A percentile compares a stretch with the other conserved stretches of the same genome.
phyloP scores from a whole-genome alignment of 2,797 vertebrate genomes.

The Amniataba percoides region DNA sequence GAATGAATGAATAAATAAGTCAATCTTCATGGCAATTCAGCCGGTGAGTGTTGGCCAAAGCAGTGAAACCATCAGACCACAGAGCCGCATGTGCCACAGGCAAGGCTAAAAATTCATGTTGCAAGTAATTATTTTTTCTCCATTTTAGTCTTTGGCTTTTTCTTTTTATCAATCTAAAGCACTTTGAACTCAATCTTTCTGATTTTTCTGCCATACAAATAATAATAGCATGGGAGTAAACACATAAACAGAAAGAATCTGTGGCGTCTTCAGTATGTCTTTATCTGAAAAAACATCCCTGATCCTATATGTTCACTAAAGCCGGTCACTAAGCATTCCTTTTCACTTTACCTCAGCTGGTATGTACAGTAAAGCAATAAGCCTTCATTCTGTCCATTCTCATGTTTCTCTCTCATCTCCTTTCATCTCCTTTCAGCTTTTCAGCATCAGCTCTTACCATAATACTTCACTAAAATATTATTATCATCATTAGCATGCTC shows the following conservation, averaged over 20 bases:
- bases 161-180: not conserved
- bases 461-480: too few species aligned
- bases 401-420: not conserved
- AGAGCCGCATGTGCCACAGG: too few species aligned
- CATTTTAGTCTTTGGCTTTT: too few species aligned
- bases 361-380: too few species aligned
- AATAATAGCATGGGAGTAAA: not conserved
- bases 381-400: not conserved
- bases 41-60: too few species aligned
- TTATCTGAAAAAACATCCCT: not conserved
- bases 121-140: too few species aligned
- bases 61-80: too few species aligned
- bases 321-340: not conserved
- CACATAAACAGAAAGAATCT: not conserved
- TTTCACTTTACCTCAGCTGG: too few species aligned
- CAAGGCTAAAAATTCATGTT: too few species aligned
- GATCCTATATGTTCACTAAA: not conserved
- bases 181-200: not conserved
- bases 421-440: not conserved
- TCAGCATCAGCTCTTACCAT: not conserved
- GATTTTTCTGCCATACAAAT: not conserved
- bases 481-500: not conserved
- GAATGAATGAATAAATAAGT: too few species aligned
- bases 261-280: not conserved
- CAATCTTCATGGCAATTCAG: not conserved